Evolutionary conservation across 2,113 vertebrate species (phyloP).

Genomic region (Azemiops feae): DNA sequence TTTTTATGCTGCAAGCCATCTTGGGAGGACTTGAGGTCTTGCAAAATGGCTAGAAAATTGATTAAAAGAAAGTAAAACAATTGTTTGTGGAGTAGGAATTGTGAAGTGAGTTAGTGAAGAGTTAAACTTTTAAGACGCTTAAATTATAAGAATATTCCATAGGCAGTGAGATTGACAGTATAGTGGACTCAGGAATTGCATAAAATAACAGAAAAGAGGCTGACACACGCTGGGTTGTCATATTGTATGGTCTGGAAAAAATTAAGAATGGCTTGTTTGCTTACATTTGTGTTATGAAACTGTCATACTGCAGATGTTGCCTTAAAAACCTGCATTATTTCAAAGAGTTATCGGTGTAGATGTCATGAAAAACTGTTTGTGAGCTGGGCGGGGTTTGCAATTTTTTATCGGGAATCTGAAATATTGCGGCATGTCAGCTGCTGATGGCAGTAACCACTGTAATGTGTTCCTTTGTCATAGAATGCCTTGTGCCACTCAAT

Average conservation of each 20-base stretch:
- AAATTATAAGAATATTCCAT: neutral
- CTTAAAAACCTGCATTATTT: neutral
- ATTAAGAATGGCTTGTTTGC: neutral
- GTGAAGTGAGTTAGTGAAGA: neutral
- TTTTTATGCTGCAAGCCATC: neutral
- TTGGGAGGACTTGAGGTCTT: neutral
- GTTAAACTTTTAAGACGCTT: neutral
- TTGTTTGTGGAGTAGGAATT: neutral
- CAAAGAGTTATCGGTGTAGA: neutral
- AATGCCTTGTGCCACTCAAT: neutral
- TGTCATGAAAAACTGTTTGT: neutral
- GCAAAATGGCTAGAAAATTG: neutral
- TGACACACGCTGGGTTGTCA: neutral
- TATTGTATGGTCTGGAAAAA: neutral
- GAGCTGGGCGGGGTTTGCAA: neutral
- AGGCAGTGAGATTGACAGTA: neutral
- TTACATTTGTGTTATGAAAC: neutral
- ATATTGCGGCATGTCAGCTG: neutral
- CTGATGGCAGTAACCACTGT: neutral
- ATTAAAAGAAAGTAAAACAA: neutral
- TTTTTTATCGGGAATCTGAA: neutral
- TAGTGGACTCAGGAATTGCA: constrained; percentile 8
- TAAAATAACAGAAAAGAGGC: neutral
- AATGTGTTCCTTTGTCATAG: neutral
- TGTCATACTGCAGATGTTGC: neutral